These are phyloP conservation scores for Elaphurus davidianus DNA, from an alignment of 2,113 vertebrate genomes.

Conservation along the genomic window DNA sequence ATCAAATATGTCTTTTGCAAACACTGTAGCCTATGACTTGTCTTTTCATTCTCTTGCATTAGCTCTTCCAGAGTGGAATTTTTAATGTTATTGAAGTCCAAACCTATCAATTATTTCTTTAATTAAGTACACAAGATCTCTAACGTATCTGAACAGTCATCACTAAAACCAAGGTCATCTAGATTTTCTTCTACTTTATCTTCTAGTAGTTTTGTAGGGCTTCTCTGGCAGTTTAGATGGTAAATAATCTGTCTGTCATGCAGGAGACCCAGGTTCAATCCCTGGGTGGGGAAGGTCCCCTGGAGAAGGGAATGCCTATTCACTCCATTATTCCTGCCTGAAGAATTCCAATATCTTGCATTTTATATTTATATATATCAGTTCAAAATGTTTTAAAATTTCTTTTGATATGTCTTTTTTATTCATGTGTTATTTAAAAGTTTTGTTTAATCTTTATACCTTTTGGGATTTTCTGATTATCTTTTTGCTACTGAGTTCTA, in stretches of 20 bases:
- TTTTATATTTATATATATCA: neutral
- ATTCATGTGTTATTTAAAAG: neutral
- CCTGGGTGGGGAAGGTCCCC: neutral
- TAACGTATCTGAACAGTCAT: neutral
- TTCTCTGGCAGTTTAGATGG: neutral
- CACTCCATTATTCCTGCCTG: neutral
- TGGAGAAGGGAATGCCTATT: neutral
- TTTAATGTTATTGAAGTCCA: neutral
- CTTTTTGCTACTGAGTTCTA: neutral
- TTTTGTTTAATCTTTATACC: neutral
- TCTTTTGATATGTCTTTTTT: neutral
- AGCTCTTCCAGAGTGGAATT: neutral
- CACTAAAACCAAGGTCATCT: neutral
- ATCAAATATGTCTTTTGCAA: neutral
- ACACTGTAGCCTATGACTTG: neutral
- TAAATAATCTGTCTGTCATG: neutral
- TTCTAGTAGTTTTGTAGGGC: neutral
- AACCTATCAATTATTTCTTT: neutral
- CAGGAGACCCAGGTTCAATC: neutral
- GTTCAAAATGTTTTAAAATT: neutral
- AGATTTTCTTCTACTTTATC: neutral
- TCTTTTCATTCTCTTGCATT: neutral
- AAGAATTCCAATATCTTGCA: neutral
- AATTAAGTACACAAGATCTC: neutral
- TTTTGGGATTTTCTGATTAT: neutral